These are phyloP conservation scores for Anas bernieri DNA, from an alignment of 2,797 vertebrate genomes.

Conservation along the genomic window DNA sequence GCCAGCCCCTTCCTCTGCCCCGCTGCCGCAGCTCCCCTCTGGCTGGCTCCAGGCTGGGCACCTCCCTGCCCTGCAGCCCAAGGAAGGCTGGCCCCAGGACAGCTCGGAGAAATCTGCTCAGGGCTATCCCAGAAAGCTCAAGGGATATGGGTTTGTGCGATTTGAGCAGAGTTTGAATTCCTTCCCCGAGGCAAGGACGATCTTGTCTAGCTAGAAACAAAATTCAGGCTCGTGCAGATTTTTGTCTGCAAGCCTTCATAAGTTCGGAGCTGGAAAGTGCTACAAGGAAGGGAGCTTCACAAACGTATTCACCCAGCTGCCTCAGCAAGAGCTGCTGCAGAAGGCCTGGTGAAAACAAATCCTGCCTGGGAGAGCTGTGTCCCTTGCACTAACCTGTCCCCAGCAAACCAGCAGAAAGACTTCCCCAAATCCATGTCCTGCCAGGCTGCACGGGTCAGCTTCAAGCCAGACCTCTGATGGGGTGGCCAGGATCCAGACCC, in stretches of 20 bases:
- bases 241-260: background rate
- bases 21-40: background rate
- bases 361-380: background rate
- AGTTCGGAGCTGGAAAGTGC: background rate
- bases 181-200: background rate
- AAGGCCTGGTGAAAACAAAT: background rate
- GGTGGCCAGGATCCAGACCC: background rate
- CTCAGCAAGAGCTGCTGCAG: background rate
- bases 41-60: background rate
- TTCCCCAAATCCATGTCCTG: background rate
- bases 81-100: background rate
- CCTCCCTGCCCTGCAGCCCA: background rate
- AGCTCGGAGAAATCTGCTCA: background rate
- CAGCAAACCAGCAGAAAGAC: background rate
- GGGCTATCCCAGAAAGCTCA: background rate
- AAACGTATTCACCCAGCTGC: background rate
- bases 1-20: background rate
- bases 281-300: background rate
- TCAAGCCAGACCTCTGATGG: fast-evolving
- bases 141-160: background rate
- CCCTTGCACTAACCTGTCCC: background rate
- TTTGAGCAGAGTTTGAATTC: background rate
- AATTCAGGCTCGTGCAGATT: background rate
- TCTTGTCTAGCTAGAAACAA: background rate
- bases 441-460: background rate